Base-by-base conservation (phyloP, 2,888 invertebrate species). In the Chironomus riparius region DNA sequence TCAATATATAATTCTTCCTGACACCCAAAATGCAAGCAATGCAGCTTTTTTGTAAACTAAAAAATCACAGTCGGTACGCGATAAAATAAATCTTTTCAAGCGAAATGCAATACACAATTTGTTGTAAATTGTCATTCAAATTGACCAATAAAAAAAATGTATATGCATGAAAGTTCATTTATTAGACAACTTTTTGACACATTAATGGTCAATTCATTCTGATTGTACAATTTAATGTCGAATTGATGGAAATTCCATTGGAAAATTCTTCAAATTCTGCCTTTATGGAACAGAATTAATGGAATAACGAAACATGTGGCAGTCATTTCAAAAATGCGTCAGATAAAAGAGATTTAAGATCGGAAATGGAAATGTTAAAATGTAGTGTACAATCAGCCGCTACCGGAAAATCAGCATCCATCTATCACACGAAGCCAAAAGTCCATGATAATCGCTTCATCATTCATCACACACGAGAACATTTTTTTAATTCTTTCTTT, bases 91-190 rank as follows among this genome's bases (percentile, higher is more conserved):
- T 56, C 56, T 56, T 56, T 56, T 56, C 18, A n/a, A 4, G 56
- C 4, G 56, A 56, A 18, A 56, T 56, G 4, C 56, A 56, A 7
- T 56, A 61, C 50, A 50, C 72, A 72, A 72, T 72, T 72, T 72
- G 72, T 72, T 72, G 72, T 72, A 72, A 72, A 72, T 72, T 72
- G 72, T 72, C 72, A 72, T 72, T 38, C 38, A 24, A 61, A 72
- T 28, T 72, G 61, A 28, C 13, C 24, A n/a, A 24, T 61, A 24
- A 18, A n/a, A 13, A 68, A n/a, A 68, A 4, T 68, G 68, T 18
- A 18, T 15, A 15, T 15, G 18, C 22, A 18, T 47, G 38, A 48
- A 47, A 70, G 70, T 70, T 70, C 70, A 47, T 70, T 70, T 47
- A 70, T 70, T 70, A 70, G 70, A 70, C 47, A 70, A 28, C 15